phyloP scores from a whole-genome alignment of 2,113 vertebrate species.

The Hiodon alosoides region DNA sequence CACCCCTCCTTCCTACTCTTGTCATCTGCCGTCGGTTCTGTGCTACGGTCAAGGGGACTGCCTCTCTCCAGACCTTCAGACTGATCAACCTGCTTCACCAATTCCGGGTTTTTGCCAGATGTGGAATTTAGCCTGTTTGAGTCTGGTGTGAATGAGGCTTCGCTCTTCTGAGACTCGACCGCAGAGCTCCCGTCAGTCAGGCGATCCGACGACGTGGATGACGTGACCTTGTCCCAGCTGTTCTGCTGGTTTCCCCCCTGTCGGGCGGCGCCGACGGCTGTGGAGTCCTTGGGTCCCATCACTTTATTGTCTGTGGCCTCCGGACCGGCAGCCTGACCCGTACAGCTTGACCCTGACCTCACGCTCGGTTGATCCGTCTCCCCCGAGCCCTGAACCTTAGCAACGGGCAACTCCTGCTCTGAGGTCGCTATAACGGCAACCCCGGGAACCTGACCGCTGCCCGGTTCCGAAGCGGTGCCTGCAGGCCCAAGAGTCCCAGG shows the following conservation, averaged over 20 bases:
- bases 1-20: constrained; percentile 39
- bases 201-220: constrained; percentile 14
- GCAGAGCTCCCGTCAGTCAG: constrained; percentile 28
- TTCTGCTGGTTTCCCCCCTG: constrained; percentile 28
- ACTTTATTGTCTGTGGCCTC: constrained; percentile 25
- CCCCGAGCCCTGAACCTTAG: constrained; percentile 25
- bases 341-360: constrained; percentile 30
- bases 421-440: constrained; percentile 27
- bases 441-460: constrained; percentile 45
- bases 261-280: constrained; percentile 36
- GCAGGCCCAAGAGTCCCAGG: not conserved
- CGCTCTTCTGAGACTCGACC: constrained; percentile 30
- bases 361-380: constrained; percentile 33
- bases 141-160: not conserved
- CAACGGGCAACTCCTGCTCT: constrained; percentile 37
- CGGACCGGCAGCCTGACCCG: constrained; percentile 27
- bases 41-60: constrained; percentile 39
- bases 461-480: too few species aligned
- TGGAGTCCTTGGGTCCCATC: constrained; percentile 27
- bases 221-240: constrained; percentile 3
- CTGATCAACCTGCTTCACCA: constrained; percentile 18
- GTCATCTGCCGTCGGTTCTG: constrained; percentile 44
- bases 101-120: not conserved
- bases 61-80: constrained; percentile 37
- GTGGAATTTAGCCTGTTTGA: too few species aligned